Conservation (phyloP, 1,140 invertebrate genomes). For the Eumaeus atala region DNA sequence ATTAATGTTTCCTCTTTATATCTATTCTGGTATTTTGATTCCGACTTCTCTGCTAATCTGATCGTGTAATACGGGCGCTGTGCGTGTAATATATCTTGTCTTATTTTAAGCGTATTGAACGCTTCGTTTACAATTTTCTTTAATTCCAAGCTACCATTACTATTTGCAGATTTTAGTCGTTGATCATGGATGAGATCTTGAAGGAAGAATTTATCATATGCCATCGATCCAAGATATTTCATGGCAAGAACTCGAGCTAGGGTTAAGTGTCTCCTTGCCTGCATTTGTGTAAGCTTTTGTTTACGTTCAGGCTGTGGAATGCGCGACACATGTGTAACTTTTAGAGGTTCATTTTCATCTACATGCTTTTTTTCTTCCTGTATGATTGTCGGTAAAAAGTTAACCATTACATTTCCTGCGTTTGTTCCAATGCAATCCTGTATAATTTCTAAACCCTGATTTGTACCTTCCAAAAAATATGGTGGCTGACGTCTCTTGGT, state of each 20-base stretch:
- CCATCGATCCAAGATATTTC: constrained; percentile 75
- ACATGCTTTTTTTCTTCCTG: constrained; percentile 42
- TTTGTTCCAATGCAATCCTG: constrained; percentile 62
- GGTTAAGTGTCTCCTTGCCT: constrained; percentile 62
- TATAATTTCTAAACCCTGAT: constrained; percentile 65
- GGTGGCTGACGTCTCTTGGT: constrained; percentile 71
- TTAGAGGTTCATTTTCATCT: constrained; percentile 45
- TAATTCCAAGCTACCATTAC: constrained; percentile 58
- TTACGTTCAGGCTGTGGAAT: constrained; percentile 50
- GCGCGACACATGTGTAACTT: constrained; percentile 48
- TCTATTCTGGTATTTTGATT: constrained; percentile 62
- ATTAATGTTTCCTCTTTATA: constrained; percentile 60
- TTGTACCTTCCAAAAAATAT: constrained; percentile 72
- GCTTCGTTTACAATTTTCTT: constrained; percentile 57
- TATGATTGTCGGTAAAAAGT: constrained; percentile 60
- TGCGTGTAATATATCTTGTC: constrained; percentile 71
- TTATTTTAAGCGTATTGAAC: constrained; percentile 62
- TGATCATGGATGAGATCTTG: constrained; percentile 56
- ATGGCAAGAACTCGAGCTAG: constrained; percentile 68
- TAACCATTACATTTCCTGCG: constrained; percentile 58
- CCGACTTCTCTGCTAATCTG: constrained; percentile 70
- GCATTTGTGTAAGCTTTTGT: constrained; percentile 59
- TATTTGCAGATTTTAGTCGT: constrained; percentile 68
- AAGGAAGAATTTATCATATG: constrained; percentile 73
- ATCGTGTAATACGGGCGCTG: constrained; percentile 74